A percentile compares a stretch with the other conserved stretches of the same genome.
Evolutionary conservation across 2,888 invertebrate species (phyloP).

Genomic region (Cordilura impudica): DNA sequence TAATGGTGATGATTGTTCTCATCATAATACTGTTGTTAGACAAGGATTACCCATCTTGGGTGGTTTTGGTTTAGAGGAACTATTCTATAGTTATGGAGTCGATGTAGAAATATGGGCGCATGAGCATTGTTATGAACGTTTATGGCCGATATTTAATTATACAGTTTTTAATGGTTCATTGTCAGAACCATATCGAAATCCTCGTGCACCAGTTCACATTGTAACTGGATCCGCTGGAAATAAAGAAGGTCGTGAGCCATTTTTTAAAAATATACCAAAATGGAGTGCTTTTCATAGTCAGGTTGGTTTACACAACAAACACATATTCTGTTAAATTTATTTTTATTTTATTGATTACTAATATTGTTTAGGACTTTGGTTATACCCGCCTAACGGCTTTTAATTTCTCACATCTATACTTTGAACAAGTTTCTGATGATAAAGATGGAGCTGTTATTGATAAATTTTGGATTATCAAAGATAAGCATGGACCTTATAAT

Average conservation of each 20-base stretch:
- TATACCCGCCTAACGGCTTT: conserved; percentile 89
- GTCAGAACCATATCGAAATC: conserved; percentile 80
- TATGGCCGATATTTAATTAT: conserved; percentile 95
- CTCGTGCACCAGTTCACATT: conserved; percentile 93
- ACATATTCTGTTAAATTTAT: neutral
- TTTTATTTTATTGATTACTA: neutral
- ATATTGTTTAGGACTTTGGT: conserved; percentile 86
- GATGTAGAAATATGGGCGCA: conserved; percentile 98
- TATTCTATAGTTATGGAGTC: conserved; percentile 93
- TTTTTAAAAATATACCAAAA: conserved; percentile 79
- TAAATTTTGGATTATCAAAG: conserved; percentile 83
- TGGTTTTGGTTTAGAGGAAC: conserved; percentile 87
- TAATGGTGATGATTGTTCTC: conserved; percentile 88
- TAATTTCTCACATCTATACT: conserved; percentile 90
- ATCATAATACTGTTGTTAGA: conserved; percentile 82
- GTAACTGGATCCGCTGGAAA: conserved; percentile 94
- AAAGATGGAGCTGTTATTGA: conserved; percentile 84
- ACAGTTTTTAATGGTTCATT: conserved; percentile 83
- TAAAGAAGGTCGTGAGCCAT: conserved; percentile 89
- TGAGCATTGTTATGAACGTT: conserved; percentile 97
- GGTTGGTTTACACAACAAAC: conserved; percentile 55
- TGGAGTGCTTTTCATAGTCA: conserved; percentile 92
- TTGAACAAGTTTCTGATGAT: conserved; percentile 92
- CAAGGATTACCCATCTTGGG: conserved; percentile 83
- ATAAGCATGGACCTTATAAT: conserved; percentile 74